Base-by-base conservation (phyloP, 2,888 invertebrate genomes). In the Leptinotarsa haldemani region DNA sequence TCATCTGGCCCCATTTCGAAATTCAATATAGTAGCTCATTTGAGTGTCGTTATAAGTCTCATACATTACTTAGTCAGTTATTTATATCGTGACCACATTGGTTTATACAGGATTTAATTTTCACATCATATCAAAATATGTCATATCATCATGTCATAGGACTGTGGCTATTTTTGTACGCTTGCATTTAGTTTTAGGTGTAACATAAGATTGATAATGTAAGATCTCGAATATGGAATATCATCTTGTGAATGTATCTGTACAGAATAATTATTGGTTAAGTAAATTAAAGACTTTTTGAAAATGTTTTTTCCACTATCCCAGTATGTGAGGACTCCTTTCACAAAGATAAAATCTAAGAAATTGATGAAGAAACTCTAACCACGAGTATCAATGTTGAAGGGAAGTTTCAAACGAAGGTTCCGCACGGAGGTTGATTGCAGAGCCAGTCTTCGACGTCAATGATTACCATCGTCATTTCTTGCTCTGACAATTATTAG, bases 101-200 rank as follows among this genome's bases (percentile, higher is more conserved):
- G 56, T 73, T 63, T 73, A 13, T 22, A 47, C 70, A 71, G 73
- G 73, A 71, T 71, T 53, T 75, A 69, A 73, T 40, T 61, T 65
- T 48, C 56, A 50, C 65, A 46, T 47, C 47, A 63, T 61, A 40
- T 61, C 65, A 22, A 65, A 53, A 30, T 30, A 40, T 75, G 61
- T 72, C 66, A 65, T 72, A 65, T 68, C 61, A 74, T 72, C 61
- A 71, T 74, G 77, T 69, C 68, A 73, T 78, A 78, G 76, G 74
- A 74, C 63, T 78, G 77, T 80, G 78, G 82, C 82, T 83, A 83
- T 83, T 83, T 83, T 83, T 83, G 82, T 83, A 83, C 82, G 83
- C 83, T 82, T 83, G 75, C 73, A 72, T 74, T 69, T 76, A 77
- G 77, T 56, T 20, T 61, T 74, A 74, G 74, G 72, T 72, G 66